Base-by-base conservation (phyloP, 2,797 vertebrate genomes). In the Dallia pectoralis region DNA sequence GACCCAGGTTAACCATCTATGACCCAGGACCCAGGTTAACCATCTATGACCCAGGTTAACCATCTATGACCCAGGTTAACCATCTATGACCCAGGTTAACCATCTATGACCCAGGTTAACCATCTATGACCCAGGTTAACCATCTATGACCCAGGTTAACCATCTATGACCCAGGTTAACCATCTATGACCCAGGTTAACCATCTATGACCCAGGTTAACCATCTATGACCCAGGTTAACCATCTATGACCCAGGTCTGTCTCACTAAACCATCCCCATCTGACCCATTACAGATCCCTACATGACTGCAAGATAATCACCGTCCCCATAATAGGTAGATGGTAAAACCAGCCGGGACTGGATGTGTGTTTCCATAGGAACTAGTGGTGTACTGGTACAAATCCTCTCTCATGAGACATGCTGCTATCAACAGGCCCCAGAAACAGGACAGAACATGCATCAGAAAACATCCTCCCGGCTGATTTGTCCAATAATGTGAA, bases 291-390 rank as follows among this genome's bases (percentile, higher is more conserved):
- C 16, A 18, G 16, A 51, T 19, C 18, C 48, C 48, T 15, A 19
- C 18, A 53, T 53, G 16, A 30, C 18, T 32, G 7, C 6, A 19
- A 3, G 1, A 11, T 64, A 32, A 32, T 64, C 15, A 29, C 27
- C 8, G 36, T 40, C 36, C 36, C 36, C 11, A 12, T n/a, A 27
- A 27, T 29, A 16, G 15, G 61, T 62, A 62, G 25, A 32, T 4
- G 9, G 25, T 30, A 30, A 27, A 29, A 62, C 27, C 59, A 62
- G 15, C 25, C 49, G 18, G 40, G 51, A 27, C 61, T 40, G 63
- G 7, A 65, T 65, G 63, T 65, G 30, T 36, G 78, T 68, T 67
- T 79, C 63, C 69, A 75, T 66, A 75, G 69, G 69, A 69, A 77
- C 56, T 56, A 40, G 51, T 16, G 69, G 25, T 36, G 59, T 22